phyloP scores from a whole-genome alignment of 2,888 invertebrate genomes.

The Atethmia centrago region DNA sequence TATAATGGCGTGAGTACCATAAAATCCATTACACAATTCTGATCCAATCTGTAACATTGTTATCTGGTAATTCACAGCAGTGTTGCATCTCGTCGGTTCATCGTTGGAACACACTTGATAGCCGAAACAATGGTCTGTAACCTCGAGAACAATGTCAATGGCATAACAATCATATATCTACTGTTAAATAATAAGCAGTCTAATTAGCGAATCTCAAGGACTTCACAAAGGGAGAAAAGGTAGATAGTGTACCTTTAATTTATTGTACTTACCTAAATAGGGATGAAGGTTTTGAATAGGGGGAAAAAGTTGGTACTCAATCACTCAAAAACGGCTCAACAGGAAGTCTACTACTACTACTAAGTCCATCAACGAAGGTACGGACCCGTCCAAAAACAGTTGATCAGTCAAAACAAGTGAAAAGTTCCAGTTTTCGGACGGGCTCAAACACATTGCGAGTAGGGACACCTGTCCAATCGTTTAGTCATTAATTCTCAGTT shows the following conservation, averaged over 20 bases:
- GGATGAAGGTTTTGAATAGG: neutral
- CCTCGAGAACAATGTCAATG: slow-evolving; percentile 63
- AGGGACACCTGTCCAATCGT: too few species aligned
- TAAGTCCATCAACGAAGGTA: too few species aligned
- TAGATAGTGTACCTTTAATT: neutral
- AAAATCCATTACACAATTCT: slow-evolving; percentile 49
- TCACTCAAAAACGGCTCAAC: neutral
- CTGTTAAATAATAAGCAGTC: slow-evolving; percentile 52
- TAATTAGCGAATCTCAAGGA: slow-evolving; percentile 55
- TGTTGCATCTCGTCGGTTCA: slow-evolving; percentile 55
- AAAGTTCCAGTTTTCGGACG: too few species aligned
- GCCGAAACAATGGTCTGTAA: slow-evolving; percentile 68
- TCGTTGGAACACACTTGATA: slow-evolving; percentile 56
- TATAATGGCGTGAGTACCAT: slow-evolving; percentile 33
- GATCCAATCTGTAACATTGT: slow-evolving; percentile 55
- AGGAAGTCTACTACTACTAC: too few species aligned
- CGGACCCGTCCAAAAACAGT: too few species aligned
- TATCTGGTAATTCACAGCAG: slow-evolving; percentile 52
- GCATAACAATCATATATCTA: slow-evolving; percentile 54
- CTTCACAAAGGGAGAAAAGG: slow-evolving; percentile 35
- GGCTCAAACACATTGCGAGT: too few species aligned
- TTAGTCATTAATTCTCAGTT: too few species aligned
- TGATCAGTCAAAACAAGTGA: too few species aligned
- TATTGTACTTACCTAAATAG: neutral
- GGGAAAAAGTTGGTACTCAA: neutral